Conservation (phyloP, 2,797 vertebrate genomes). For the Rousettus madagascariensis region DNA sequence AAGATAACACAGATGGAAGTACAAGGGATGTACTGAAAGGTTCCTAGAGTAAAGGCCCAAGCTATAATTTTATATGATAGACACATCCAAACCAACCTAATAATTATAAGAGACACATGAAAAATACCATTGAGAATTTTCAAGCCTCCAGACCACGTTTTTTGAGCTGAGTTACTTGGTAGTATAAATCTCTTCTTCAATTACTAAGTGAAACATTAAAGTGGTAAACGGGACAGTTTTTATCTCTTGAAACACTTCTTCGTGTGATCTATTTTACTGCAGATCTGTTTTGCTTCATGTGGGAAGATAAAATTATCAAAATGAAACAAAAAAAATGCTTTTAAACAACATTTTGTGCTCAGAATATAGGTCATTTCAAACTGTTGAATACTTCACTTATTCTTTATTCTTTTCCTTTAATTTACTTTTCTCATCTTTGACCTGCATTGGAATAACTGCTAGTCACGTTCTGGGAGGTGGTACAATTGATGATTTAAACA, state of each 20-base stretch:
- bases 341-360: background rate
- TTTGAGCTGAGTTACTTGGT: background rate
- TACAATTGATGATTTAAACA: background rate
- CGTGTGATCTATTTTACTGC: conserved; percentile 22
- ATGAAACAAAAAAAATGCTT: conserved; percentile 5
- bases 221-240: background rate
- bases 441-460: background rate
- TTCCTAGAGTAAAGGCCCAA: background rate
- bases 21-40: fast-evolving
- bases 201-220: background rate
- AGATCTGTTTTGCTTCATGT: background rate
- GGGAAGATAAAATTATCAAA: conserved; percentile 37
- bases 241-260: background rate
- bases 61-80: background rate
- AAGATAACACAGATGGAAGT: background rate
- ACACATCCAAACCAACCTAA: background rate
- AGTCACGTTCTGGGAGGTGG: background rate
- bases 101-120: background rate
- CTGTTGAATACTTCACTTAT: conserved; percentile 19
- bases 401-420: background rate
- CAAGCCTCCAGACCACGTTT: background rate
- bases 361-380: background rate
- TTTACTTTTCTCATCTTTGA: conserved; percentile 21
- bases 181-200: background rate
- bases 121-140: background rate